Evolutionary conservation across 2,888 invertebrate species (phyloP).

Genomic region (Tiliacea citrago): DNA sequence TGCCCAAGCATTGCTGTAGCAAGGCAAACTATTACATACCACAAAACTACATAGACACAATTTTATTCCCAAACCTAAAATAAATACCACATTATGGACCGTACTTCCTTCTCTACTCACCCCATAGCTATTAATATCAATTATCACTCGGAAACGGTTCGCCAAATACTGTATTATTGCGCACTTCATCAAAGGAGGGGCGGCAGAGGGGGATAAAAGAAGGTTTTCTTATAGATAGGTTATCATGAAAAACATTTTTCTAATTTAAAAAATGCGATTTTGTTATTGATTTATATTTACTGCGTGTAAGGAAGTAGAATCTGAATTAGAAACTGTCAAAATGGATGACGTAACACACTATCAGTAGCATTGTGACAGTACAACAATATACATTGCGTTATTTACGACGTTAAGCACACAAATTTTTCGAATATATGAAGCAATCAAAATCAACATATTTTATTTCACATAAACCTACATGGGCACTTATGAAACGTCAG

Average conservation of each 20-base stretch:
- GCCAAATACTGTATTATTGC: conserved; percentile 59
- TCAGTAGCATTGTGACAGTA: no score
- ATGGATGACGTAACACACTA: no score
- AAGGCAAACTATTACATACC: background rate
- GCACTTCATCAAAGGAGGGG: conserved; percentile 54
- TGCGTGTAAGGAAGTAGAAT: background rate
- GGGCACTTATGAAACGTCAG: no score
- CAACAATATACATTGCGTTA: no score
- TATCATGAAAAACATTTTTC: conserved; percentile 3
- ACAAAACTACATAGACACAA: background rate
- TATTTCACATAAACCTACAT: no score
- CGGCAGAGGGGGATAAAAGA: conserved; percentile 11
- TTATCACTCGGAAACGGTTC: conserved; percentile 55
- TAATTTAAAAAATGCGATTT: conserved; percentile 2
- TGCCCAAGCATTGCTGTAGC: background rate
- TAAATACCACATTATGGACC: conserved; percentile 31
- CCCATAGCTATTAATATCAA: conserved; percentile 65
- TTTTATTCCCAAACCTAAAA: conserved; percentile 19
- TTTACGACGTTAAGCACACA: no score
- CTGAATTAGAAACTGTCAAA: background rate
- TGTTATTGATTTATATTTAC: background rate
- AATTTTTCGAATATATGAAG: no score
- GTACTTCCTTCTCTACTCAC: background rate
- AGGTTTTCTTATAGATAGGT: conserved; percentile 21
- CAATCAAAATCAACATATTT: no score